phyloP scores from a whole-genome alignment of 2,113 vertebrate species.

The Petaurus breviceps region DNA sequence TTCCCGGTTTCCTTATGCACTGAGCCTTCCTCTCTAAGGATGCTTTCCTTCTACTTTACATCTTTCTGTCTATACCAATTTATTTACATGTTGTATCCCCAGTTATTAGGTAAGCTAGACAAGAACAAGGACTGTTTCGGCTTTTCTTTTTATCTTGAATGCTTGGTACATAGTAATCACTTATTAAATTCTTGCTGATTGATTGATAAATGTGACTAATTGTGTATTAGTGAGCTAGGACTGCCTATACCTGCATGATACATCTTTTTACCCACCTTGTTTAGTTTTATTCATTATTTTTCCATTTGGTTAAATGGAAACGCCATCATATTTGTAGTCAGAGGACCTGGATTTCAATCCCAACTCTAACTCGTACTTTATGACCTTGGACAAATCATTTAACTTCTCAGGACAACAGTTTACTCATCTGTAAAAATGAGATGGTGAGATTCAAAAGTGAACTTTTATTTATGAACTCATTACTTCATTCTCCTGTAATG shows the following conservation, averaged over 20 bases:
- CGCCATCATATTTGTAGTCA: neutral
- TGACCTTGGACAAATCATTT: neutral
- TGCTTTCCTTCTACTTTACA: too few species aligned
- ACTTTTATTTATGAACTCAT: neutral
- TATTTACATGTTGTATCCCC: too few species aligned
- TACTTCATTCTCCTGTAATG: neutral
- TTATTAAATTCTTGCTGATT: too few species aligned
- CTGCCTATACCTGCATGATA: neutral
- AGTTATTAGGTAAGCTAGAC: too few species aligned
- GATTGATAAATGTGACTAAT: neutral
- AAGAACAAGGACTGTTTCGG: too few species aligned
- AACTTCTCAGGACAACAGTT: neutral
- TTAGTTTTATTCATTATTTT: neutral
- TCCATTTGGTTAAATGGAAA: neutral
- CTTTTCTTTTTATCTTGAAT: too few species aligned
- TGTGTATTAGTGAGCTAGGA: neutral
- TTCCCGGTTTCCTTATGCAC: too few species aligned
- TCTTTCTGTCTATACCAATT: too few species aligned
- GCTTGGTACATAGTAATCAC: too few species aligned
- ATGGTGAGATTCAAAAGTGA: neutral
- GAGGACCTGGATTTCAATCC: neutral
- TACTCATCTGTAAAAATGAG: neutral
- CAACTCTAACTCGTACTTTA: neutral
- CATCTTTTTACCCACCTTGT: neutral
- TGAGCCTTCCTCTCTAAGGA: too few species aligned